Percentiles rank a stretch among this genome's conserved stretches.
Evolutionary conservation across 1,140 invertebrate species (phyloP).

Genomic region (Homalodisca vitripennis): DNA sequence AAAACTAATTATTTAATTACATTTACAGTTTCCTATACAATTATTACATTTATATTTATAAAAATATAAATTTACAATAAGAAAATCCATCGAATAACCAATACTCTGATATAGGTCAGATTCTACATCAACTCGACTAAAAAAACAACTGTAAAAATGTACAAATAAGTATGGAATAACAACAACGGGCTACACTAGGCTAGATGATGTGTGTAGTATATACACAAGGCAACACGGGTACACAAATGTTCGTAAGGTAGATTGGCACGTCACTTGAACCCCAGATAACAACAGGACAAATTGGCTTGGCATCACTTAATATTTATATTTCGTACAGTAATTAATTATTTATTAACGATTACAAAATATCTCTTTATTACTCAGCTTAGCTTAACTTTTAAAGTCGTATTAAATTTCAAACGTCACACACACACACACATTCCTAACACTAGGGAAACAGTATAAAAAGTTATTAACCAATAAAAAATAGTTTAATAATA

Average conservation of each 20-base stretch:
- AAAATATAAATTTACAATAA: conserved; percentile 24
- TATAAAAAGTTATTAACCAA: no score
- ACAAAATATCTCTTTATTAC: no score
- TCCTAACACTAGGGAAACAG: no score
- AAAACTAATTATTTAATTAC: conserved; percentile 5
- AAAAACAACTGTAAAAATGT: conserved; percentile 19
- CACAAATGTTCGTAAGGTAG: neutral
- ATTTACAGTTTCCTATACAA: neutral
- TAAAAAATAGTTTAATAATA: no score
- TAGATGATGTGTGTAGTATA: conserved; percentile 7
- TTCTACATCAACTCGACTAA: conserved; percentile 13
- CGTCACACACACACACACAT: no score
- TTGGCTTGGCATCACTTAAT: neutral
- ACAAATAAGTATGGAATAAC: conserved; percentile 13
- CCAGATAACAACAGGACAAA: no score
- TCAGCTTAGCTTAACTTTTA: no score
- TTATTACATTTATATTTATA: conserved; percentile 26
- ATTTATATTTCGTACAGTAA: no score
- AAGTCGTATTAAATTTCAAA: no score
- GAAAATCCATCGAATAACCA: conserved; percentile 21
- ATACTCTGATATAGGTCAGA: conserved; percentile 10
- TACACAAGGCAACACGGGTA: conserved; percentile 21
- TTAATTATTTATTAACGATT: no score
- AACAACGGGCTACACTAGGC: conserved; percentile 2
- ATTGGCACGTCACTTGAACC: neutral